Evolutionary conservation across 1,140 invertebrate species (phyloP).

Genomic region (Caenorhabditis briggsae): DNA sequence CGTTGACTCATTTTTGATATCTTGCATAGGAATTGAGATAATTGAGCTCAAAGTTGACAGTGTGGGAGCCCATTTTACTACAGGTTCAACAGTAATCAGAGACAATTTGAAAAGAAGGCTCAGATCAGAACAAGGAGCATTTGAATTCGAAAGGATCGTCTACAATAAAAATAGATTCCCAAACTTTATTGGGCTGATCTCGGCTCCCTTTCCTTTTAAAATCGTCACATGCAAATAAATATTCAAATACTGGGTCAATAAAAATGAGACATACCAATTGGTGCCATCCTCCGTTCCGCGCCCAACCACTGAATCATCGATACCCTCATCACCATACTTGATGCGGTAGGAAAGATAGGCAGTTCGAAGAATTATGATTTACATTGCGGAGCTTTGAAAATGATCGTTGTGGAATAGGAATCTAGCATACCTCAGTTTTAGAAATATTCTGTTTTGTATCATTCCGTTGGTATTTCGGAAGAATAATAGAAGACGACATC

Average conservation of each 20-base stretch:
- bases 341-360: not conserved
- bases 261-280: slow-evolving; percentile 23
- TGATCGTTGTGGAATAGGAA: no score
- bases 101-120: no score
- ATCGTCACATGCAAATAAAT: slow-evolving; percentile 9
- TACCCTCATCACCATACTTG: not conserved
- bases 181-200: not conserved
- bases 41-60: no score
- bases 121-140: no score
- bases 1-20: no score
- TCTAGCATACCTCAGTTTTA: not conserved
- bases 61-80: no score
- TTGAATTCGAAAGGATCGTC: no score
- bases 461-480: not conserved
- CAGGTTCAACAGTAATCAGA: no score
- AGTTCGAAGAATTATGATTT: no score
- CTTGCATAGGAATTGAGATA: no score
- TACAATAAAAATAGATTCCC: not conserved
- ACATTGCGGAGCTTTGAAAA: no score
- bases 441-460: not conserved
- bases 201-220: not conserved
- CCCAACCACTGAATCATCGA: not conserved
- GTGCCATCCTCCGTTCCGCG: slow-evolving; percentile 11
- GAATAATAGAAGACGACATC: slow-evolving; percentile 2
- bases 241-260: slow-evolving; percentile 44